phyloP scores from a whole-genome alignment of 2,113 vertebrate species.

The Bucco capensis region DNA sequence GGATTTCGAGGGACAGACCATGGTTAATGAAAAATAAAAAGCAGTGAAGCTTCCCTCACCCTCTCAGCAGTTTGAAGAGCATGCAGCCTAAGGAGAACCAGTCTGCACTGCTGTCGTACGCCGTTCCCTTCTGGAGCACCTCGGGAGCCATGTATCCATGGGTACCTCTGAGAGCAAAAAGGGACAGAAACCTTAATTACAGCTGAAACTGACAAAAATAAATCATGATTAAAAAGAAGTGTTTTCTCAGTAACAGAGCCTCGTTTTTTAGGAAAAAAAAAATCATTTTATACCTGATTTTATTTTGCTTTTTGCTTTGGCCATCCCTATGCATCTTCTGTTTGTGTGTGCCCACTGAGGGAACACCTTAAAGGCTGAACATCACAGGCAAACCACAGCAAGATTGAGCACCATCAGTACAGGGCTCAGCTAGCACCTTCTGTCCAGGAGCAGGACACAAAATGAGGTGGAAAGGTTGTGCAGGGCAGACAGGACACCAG shows the following conservation, averaged over 20 bases:
- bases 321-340: not conserved
- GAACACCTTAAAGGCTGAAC: not conserved
- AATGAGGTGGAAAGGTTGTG: not conserved
- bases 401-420: not conserved
- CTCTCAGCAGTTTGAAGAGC: constrained; percentile 97
- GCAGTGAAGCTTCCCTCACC: constrained; percentile 78
- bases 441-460: not conserved
- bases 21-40: too few relatives aligned
- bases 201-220: too few relatives aligned
- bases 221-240: not conserved
- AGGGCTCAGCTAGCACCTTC: not conserved
- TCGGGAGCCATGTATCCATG: constrained; percentile 99
- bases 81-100: constrained; percentile 99
- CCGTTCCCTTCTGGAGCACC: constrained; percentile 96
- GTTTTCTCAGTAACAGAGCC: not conserved
- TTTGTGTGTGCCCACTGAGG: not conserved
- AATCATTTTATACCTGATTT: not conserved
- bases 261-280: too few relatives aligned
- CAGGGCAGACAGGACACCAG: too few relatives aligned
- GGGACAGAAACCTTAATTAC: not conserved
- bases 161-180: constrained; percentile 79
- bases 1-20: not conserved
- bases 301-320: not conserved
- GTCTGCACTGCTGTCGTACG: constrained; percentile 97
- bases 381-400: not conserved